Evolutionary conservation across 1,140 invertebrate genomes (phyloP).

Genomic region (Formica exsecta): DNA sequence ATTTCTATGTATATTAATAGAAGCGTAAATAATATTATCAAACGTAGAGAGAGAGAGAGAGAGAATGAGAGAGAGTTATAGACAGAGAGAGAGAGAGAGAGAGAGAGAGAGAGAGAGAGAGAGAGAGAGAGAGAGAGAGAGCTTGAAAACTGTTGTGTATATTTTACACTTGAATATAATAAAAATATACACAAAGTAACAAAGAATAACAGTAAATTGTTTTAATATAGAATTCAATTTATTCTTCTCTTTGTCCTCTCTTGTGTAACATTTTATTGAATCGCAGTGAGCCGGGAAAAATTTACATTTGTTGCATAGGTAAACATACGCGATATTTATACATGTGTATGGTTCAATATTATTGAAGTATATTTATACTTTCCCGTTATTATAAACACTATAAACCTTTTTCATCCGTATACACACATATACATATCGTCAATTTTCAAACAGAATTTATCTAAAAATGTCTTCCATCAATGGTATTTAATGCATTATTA

Average conservation of each 20-base stretch:
- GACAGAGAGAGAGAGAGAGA: too few relatives aligned
- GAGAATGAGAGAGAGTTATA: too few relatives aligned
- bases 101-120: too few relatives aligned
- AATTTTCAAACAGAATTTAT: conserved; percentile 37
- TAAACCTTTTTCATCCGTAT: conserved; percentile 30
- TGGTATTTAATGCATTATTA: background rate
- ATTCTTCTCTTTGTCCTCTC: conserved; percentile 50
- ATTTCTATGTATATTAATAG: background rate
- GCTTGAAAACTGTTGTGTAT: conserved; percentile 44
- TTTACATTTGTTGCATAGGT: conserved; percentile 49
- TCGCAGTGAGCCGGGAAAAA: conserved; percentile 40
- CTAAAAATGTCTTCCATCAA: background rate
- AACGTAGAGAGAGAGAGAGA: background rate
- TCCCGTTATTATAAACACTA: conserved; percentile 48
- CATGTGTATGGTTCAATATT: conserved; percentile 34
- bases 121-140: too few relatives aligned
- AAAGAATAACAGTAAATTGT: conserved; percentile 49
- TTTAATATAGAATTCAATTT: conserved; percentile 58
- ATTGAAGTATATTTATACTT: conserved; percentile 52
- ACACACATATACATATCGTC: background rate
- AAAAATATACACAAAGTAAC: conserved; percentile 37
- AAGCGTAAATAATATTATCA: conserved; percentile 46
- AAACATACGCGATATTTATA: conserved; percentile 43
- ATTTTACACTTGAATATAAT: conserved; percentile 33
- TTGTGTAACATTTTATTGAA: conserved; percentile 53